Evolutionary conservation across 23 tunicate species (phyloP), one percentile per base, ranked within the genome.

Genomic region (Aplidium turbinatum): DNA sequence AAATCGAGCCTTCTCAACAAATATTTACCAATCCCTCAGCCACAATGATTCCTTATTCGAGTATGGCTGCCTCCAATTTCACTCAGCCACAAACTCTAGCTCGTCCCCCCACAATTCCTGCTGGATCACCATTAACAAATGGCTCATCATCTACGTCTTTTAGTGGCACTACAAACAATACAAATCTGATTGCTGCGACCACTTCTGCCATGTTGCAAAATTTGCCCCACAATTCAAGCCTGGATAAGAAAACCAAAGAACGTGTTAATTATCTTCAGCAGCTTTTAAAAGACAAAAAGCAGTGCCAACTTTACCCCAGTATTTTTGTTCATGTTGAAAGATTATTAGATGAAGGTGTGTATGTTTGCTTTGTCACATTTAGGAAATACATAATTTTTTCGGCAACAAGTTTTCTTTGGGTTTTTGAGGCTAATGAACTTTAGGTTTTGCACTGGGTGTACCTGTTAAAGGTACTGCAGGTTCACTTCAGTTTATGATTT

Each of bases 301-400:
- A 75, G 38, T 83, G 93, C 62, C 96, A 83, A 28, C 47, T 76
- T 31, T 83, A 88, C 48, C 96, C 99, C 0, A 78, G 64, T 29
- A 79, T 87, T 26, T 95, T 95, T 78, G 57, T 77, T 27, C 99
- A 95, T 69, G 96, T 80, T 32, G 99, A 95, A 70, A 58, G 99
- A 33, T 62, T 95, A 32, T 47, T 95, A 23, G 99, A 90, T 73
- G 99, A 95, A 83, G 99, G 99, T 95, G 68, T 83, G 78, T 53
- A 4, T 58, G 5, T 16, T n/a, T n/a, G n/a, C n/a, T n/a, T n/a
- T n/a, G n/a, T n/a, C n/a, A n/a, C n/a, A n/a, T n/a, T n/a, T n/a
- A n/a, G n/a, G n/a, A n/a, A n/a, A n/a, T n/a, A n/a, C n/a, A n/a
- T n/a, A n/a, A n/a, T n/a, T n/a, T n/a, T n/a, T n/a, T n/a, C n/a